Conservation (phyloP, 2,888 invertebrate genomes). For the Leucania comma region DNA sequence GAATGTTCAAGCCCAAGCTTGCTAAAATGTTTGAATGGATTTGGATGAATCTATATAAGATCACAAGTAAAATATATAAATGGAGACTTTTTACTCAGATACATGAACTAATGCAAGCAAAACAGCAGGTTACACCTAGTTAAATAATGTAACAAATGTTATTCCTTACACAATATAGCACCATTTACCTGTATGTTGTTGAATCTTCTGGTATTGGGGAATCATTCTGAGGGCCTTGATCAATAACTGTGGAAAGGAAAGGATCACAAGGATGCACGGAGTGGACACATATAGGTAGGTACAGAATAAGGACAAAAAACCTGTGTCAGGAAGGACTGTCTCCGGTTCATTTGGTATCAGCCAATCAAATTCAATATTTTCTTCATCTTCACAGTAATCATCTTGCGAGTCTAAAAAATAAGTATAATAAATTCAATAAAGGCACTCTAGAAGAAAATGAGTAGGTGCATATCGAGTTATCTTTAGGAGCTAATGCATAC, state of each 20-base stretch:
- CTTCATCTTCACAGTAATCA: constrained; percentile 82
- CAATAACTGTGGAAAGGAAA: constrained; percentile 65
- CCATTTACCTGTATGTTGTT: constrained; percentile 48
- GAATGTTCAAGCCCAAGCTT: not conserved
- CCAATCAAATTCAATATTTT: constrained; percentile 83
- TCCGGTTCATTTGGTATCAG: constrained; percentile 69
- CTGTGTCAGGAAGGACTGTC: constrained; percentile 70
- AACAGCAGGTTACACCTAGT: not conserved
- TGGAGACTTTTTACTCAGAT: not conserved
- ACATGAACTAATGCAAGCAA: not conserved
- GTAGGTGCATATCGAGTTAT: not conserved
- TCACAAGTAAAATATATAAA: no score
- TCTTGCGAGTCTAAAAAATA: constrained; percentile 77
- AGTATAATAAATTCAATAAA: not conserved
- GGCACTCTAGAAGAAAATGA: not conserved
- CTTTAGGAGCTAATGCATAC: constrained; percentile 34
- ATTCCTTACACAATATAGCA: not conserved
- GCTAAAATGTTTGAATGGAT: not conserved
- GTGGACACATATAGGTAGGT: constrained; percentile 47
- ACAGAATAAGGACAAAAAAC: constrained; percentile 68
- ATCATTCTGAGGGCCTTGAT: constrained; percentile 55
- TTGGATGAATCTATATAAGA: no score
- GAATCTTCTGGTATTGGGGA: constrained; percentile 39
- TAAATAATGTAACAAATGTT: not conserved
- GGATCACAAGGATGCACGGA: constrained; percentile 60